Evolutionary conservation across 2,113 vertebrate species (phyloP), one percentile per base, ranked within the genome.

Genomic region (Casuarius casuarius): DNA sequence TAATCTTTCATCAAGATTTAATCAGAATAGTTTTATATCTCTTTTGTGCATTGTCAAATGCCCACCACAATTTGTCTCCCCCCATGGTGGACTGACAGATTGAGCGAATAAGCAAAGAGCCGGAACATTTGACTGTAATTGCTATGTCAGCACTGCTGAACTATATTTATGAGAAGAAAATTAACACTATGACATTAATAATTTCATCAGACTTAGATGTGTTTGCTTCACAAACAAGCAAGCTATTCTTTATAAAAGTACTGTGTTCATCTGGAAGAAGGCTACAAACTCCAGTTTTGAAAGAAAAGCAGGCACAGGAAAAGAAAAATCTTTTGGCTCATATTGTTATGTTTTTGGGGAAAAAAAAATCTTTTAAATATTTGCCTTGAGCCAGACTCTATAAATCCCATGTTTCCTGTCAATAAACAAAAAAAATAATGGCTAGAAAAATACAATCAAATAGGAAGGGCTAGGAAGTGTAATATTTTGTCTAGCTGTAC

Each of bases 151-250:
- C 97, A 94, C 90, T 96, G 96, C 92, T 98, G 98, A 95, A 98
- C 96, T 97, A 38, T 98, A 98, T 98, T 98, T 98, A 98, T 97
- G 95, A 97, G 97, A 98, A 97, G 95, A 96, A 97, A 97, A 95
- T 98, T 98, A 98, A 97, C 97, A 96, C 93, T 92, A 59, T 98
- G 97, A 98, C 97, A 97, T 97, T 97, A 97, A 96, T 98, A 98
- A 98, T 98, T 98, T 98, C 96, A 97, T 97, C 96, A 97, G 84
- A 97, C 67, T 97, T 97, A 95, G 95, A 95, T 51, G 46, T 97
- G 96, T 98, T 98, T 98, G 91, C 95, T 98, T 97, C 97, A 97
- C 97, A 98, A 98, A 98, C 94, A 98, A 96, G 95, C 85, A 96
- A 94, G 71, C 56, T 91, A 89, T 96, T 98, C 97, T 95, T 96